Conservation (phyloP, 2,888 invertebrate genomes). For the Sussaba pulchella region DNA sequence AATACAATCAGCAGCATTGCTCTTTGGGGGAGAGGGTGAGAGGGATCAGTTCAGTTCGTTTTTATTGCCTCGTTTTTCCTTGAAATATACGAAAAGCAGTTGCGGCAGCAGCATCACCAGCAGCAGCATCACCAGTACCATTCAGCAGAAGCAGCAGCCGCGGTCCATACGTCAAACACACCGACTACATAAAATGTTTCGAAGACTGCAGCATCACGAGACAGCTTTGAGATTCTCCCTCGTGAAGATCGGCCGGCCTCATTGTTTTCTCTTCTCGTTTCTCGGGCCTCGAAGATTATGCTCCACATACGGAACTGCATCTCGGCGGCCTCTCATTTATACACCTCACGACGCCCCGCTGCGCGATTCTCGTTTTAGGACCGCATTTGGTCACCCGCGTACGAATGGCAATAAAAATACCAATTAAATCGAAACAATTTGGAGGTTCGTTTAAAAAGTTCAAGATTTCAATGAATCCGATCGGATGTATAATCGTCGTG, state of each 20-base stretch:
- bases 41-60: slow-evolving; percentile 64
- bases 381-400: slow-evolving; percentile 52
- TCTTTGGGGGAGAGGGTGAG: slow-evolving; percentile 1
- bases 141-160: no score
- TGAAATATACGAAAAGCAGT: slow-evolving; percentile 68
- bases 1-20: slow-evolving; percentile 37
- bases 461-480: slow-evolving; percentile 63
- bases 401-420: slow-evolving; percentile 63
- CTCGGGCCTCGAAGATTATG: slow-evolving; percentile 13
- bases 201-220: slow-evolving; percentile 26
- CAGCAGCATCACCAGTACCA: no score
- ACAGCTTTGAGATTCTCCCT: slow-evolving; percentile 3
- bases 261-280: slow-evolving; percentile 17
- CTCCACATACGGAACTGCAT: slow-evolving; percentile 36
- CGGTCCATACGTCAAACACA: slow-evolving; percentile 68
- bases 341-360: slow-evolving; percentile 1
- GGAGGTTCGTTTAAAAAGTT: slow-evolving; percentile 57
- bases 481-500: slow-evolving; percentile 57
- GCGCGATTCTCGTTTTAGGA: slow-evolving; percentile 33
- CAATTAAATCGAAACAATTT: slow-evolving; percentile 66
- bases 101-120: not conserved
- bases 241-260: not conserved
- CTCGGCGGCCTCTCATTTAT: slow-evolving; percentile 9
- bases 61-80: slow-evolving; percentile 67
- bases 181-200: slow-evolving; percentile 36